phyloP scores from a whole-genome alignment of 2,113 vertebrate species.

The Semicossyphus pulcher region DNA sequence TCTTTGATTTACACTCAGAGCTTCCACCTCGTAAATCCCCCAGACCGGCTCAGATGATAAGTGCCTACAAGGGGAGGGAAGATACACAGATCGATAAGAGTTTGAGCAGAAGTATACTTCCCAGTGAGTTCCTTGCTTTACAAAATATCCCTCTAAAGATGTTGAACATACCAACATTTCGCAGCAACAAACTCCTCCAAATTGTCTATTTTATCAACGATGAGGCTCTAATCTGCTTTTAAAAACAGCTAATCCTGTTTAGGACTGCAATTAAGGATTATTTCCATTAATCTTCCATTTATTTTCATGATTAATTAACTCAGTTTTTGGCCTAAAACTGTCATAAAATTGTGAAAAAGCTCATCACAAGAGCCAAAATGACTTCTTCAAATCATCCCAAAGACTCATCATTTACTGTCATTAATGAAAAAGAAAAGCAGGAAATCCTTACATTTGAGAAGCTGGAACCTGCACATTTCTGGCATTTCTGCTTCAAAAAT shows the following conservation, averaged over 20 bases:
- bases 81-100: slow-evolving; percentile 38
- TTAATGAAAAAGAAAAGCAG: too few species aligned
- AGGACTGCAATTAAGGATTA: too few species aligned
- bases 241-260: slow-evolving; percentile 36
- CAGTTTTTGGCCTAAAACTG: too few species aligned
- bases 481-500: too few species aligned
- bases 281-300: too few species aligned
- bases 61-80: slow-evolving; percentile 37
- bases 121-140: slow-evolving; percentile 4
- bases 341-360: too few species aligned
- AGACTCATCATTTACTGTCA: too few species aligned
- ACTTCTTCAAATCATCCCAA: too few species aligned
- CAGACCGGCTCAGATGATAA: slow-evolving; percentile 22
- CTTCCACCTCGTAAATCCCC: slow-evolving; percentile 38
- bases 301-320: too few species aligned
- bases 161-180: slow-evolving; percentile 1
- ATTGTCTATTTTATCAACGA: slow-evolving; percentile 25
- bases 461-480: too few species aligned
- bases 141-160: background rate
- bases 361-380: too few species aligned
- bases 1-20: slow-evolving; percentile 46
- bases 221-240: slow-evolving; percentile 52
- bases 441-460: too few species aligned
- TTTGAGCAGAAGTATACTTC: slow-evolving; percentile 20
- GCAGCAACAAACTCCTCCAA: slow-evolving; percentile 1